phyloP scores from a whole-genome alignment of 2,113 vertebrate species.

The Toxotes chatareus region DNA sequence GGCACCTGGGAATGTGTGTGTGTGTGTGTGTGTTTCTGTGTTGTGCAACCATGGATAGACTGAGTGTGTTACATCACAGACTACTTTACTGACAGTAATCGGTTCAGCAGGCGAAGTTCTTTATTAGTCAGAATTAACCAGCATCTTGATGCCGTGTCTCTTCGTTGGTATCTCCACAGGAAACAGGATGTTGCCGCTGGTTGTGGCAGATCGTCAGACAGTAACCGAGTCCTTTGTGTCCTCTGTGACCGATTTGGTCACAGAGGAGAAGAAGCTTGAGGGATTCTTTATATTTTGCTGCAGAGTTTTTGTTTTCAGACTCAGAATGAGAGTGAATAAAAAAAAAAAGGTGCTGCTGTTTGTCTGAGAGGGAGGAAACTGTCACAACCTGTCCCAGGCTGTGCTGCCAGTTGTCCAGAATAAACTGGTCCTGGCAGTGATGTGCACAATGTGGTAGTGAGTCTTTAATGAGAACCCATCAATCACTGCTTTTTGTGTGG shows the following conservation, averaged over 20 bases:
- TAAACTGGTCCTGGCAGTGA: neutral
- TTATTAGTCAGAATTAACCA: neutral
- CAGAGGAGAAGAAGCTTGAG: too few species aligned
- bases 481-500: neutral
- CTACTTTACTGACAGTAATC: neutral
- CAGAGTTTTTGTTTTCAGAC: too few species aligned
- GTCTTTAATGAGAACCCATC: slow-evolving; percentile 11
- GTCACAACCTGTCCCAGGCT: neutral
- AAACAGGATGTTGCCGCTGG: too few species aligned
- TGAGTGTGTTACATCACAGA: neutral
- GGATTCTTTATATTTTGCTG: too few species aligned
- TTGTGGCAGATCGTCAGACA: neutral
- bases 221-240: neutral
- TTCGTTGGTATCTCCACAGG: neutral
- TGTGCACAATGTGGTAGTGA: neutral
- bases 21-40: neutral
- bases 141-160: accelerated
- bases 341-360: too few species aligned
- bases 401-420: neutral
- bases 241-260: too few species aligned
- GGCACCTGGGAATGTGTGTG: neutral
- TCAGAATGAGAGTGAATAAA: too few species aligned
- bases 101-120: neutral
- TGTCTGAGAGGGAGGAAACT: too few species aligned
- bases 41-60: neutral